Evolutionary conservation across 2,113 vertebrate genomes (phyloP).

Genomic region (Apus apus): DNA sequence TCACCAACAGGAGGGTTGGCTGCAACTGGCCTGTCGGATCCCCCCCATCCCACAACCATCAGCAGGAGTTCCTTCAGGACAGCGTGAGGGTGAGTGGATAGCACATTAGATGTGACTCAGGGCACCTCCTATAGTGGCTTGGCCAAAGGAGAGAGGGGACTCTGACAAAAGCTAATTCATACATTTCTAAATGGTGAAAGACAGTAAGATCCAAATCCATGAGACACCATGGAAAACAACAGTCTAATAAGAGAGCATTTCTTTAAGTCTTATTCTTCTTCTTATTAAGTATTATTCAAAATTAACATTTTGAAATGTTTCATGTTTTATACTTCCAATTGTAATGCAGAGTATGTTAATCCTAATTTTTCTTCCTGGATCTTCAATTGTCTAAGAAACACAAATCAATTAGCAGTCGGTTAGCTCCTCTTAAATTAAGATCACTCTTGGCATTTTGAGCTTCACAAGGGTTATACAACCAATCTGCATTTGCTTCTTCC

Average conservation of each 20-base stretch:
- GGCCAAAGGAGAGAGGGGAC: conserved; percentile 13
- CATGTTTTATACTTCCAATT: conserved; percentile 30
- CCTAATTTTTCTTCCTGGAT: conserved; percentile 36
- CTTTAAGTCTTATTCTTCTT: too few species aligned
- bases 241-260: conserved; percentile 44
- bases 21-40: background rate
- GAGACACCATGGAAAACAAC: background rate
- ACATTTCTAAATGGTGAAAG: conserved; percentile 32
- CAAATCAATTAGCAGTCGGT: conserved; percentile 47
- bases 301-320: conserved; percentile 5
- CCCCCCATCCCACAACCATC: background rate
- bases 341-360: conserved; percentile 45
- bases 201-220: background rate
- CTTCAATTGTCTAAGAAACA: conserved; percentile 56
- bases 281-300: too few species aligned
- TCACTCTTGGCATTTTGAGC: conserved; percentile 59
- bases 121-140: conserved; percentile 1
- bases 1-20: background rate
- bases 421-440: conserved; percentile 40
- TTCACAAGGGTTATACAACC: conserved; percentile 48
- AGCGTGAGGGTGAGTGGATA: background rate
- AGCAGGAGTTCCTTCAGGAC: background rate
- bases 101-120: background rate
- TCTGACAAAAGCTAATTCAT: conserved; percentile 14
- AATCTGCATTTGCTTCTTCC: conserved; percentile 68